Evolutionary conservation across 2,797 vertebrate species (phyloP).

Genomic region (Heliangelus exortis): DNA sequence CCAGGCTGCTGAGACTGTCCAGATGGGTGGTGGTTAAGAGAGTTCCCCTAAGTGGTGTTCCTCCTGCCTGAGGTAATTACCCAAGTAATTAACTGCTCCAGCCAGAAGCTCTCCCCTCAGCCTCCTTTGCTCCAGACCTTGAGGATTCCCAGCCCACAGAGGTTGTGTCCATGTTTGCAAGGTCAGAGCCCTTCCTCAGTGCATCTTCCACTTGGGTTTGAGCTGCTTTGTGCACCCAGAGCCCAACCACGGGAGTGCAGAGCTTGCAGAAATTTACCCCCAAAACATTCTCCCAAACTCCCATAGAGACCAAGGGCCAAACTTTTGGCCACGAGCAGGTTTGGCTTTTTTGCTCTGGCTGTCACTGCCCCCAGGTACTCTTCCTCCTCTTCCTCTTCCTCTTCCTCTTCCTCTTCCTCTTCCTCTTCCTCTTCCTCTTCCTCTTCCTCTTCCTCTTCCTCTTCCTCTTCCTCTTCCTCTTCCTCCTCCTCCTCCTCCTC

Average conservation of each 20-base stretch:
- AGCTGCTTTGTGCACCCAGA: not conserved
- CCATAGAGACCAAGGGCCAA: not conserved
- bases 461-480: no score
- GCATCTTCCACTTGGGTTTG: not conserved
- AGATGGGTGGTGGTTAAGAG: not conserved
- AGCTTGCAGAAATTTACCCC: not conserved
- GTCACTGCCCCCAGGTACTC: not conserved
- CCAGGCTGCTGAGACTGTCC: not conserved
- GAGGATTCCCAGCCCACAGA: not conserved
- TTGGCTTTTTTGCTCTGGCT: not conserved
- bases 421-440: not conserved
- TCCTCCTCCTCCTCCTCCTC: no score
- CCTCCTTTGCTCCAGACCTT: not conserved
- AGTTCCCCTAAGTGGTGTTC: not conserved
- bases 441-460: not conserved
- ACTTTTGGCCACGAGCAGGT: not conserved
- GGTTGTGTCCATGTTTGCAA: not conserved
- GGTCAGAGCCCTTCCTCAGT: accelerated
- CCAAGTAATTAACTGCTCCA: not conserved
- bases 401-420: not conserved
- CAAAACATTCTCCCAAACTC: not conserved
- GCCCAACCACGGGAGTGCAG: not conserved
- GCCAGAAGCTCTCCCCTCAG: no score
- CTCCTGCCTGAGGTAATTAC: not conserved
- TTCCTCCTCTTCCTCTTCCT: no score